phyloP scores from a whole-genome alignment of 2,113 vertebrate species.

The Euleptes europaea region DNA sequence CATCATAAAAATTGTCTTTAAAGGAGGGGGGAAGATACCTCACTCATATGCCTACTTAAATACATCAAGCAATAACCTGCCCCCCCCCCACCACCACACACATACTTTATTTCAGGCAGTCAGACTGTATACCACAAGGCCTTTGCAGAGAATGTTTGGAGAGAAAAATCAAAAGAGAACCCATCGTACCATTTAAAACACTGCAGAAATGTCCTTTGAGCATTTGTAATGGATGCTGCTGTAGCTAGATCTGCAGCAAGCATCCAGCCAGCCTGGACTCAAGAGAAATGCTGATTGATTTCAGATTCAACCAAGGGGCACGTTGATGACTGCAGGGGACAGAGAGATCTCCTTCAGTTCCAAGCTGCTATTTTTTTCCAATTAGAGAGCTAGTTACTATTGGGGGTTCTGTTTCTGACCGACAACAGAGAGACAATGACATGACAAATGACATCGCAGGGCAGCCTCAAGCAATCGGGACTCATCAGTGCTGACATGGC shows the following conservation, averaged over 20 bases:
- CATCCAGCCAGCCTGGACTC: not conserved
- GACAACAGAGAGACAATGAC: not conserved
- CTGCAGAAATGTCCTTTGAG: not conserved
- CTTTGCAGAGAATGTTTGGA: not conserved
- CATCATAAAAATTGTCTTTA: too few relatives aligned
- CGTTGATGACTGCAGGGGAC: not conserved
- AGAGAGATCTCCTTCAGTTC: not conserved
- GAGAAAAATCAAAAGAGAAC: not conserved
- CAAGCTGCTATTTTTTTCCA: not conserved
- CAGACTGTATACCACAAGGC: not conserved
- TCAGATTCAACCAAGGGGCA: accelerated
- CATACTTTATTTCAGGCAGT: not conserved
- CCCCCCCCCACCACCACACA: too few relatives aligned
- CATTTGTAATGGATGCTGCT: not conserved
- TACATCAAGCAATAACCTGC: too few relatives aligned
- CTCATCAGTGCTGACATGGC: slow-evolving; percentile 22
- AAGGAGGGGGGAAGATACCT: too few relatives aligned
- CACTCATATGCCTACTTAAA: too few relatives aligned
- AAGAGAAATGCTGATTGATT: not conserved
- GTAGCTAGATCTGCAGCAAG: not conserved
- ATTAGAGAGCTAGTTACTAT: not conserved
- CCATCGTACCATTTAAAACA: not conserved
- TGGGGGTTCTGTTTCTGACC: not conserved
- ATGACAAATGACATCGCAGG: slow-evolving; percentile 12
- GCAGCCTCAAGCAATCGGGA: slow-evolving; percentile 11